Percentiles rank a stretch among this genome's conserved stretches.
Evolutionary conservation across 2,888 invertebrate genomes (phyloP).

Genomic region (Ormyrus pomaceus): DNA sequence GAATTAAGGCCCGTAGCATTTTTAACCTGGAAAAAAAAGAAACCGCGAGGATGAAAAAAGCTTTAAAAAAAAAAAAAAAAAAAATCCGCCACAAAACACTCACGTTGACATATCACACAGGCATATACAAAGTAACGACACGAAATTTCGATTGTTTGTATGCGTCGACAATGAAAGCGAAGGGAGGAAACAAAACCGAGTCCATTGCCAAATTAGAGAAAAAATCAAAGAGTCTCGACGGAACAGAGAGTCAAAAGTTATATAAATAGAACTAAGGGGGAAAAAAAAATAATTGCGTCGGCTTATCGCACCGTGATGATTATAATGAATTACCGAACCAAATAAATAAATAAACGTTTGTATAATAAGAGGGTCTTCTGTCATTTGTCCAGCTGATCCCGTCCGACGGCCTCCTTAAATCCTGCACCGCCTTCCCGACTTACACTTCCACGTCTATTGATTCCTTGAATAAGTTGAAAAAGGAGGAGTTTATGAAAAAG

Average conservation of each 20-base stretch:
- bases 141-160: constrained; percentile 26
- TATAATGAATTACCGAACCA: constrained; percentile 55
- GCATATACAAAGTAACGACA: background rate
- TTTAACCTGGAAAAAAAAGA: constrained; percentile 24
- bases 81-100: constrained; percentile 48
- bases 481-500: background rate
- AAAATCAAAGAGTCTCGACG: constrained; percentile 43
- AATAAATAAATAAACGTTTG: constrained; percentile 58
- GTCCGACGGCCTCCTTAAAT: constrained; percentile 47
- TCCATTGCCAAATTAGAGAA: constrained; percentile 53
- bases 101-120: constrained; percentile 57
- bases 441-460: constrained; percentile 23
- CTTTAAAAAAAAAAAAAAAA: constrained; percentile 12
- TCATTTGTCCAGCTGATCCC: constrained; percentile 40
- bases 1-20: constrained; percentile 41
- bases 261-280: constrained; percentile 2
- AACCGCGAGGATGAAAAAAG: constrained; percentile 17
- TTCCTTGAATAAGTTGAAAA: constrained; percentile 19
- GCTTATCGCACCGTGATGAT: constrained; percentile 55
- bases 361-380: constrained; percentile 43
- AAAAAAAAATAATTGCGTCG: constrained; percentile 38
- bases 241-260: constrained; percentile 36
- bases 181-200: constrained; percentile 16
- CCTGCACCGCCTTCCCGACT: constrained; percentile 33
- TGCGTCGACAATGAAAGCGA: constrained; percentile 52